A percentile compares a stretch with the other conserved stretches of the same genome.
These are phyloP conservation scores for Pristionchus maxplancki DNA, from an alignment of 2,888 invertebrate genomes.

Conservation along the genomic window DNA sequence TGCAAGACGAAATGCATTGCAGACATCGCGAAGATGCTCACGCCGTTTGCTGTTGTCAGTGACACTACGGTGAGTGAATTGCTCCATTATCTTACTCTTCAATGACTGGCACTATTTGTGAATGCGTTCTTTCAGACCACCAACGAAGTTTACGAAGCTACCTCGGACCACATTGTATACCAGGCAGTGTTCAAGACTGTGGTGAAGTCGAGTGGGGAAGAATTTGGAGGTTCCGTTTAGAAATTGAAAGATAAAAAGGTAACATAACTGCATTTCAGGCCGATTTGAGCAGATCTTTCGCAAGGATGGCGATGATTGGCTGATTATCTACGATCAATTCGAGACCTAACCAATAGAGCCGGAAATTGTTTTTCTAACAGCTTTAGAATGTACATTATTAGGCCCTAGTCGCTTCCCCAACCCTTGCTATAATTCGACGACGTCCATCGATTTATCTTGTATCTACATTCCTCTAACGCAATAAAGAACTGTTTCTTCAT, in stretches of 20 bases:
- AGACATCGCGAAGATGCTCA: background rate
- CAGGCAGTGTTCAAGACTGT: background rate
- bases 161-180: background rate
- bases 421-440: no score
- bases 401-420: no score
- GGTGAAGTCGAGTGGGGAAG: background rate
- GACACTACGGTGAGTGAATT: background rate
- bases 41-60: background rate
- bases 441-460: no score
- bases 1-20: background rate
- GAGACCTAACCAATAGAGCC: background rate
- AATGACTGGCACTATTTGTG: background rate
- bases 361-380: no score
- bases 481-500: no score
- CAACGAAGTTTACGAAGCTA: background rate
- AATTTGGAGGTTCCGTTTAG: background rate
- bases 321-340: conserved; percentile 8
- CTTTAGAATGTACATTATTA: no score
- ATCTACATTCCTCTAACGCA: no score
- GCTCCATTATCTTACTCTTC: background rate
- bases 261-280: background rate
- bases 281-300: background rate
- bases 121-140: background rate
- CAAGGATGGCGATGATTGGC: background rate
- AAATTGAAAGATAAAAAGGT: background rate